Percentiles rank a stretch among this genome's conserved stretches.
Evolutionary conservation across 2,113 vertebrate species (phyloP).

Genomic region (Jaculus jaculus): DNA sequence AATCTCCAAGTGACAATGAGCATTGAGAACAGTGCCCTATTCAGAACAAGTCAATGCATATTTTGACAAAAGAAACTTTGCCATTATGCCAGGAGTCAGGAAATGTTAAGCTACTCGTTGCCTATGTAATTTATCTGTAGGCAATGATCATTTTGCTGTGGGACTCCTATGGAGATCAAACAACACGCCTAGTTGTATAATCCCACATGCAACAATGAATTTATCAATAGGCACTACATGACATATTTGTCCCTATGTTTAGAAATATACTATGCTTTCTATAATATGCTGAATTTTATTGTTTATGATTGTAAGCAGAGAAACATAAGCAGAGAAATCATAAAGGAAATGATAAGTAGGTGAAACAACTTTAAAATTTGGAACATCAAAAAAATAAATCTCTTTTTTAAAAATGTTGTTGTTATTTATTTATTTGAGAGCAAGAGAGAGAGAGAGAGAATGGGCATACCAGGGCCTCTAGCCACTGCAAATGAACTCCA

Average conservation of each 20-base stretch:
- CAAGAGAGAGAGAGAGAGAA: no score
- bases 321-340: not conserved
- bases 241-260: conserved; percentile 6
- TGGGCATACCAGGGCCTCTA: no score
- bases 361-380: not conserved
- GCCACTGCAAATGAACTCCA: no score
- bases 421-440: no score
- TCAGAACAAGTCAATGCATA: conserved; percentile 29
- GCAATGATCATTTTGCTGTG: conserved; percentile 23
- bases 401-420: conserved; percentile 15
- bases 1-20: conserved; percentile 55
- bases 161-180: conserved; percentile 23
- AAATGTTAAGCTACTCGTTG: conserved; percentile 50
- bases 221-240: not conserved
- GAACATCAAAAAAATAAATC: not conserved
- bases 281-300: not conserved
- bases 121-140: conserved; percentile 25
- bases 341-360: not conserved
- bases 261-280: not conserved
- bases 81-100: conserved; percentile 45
- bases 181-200: conserved; percentile 22
- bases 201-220: not conserved
- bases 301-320: not conserved
- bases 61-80: conserved; percentile 56
- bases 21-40: conserved; percentile 47